Evolutionary conservation across 2,888 invertebrate genomes (phyloP).

Genomic region (Acanthosepion pharaonis): DNA sequence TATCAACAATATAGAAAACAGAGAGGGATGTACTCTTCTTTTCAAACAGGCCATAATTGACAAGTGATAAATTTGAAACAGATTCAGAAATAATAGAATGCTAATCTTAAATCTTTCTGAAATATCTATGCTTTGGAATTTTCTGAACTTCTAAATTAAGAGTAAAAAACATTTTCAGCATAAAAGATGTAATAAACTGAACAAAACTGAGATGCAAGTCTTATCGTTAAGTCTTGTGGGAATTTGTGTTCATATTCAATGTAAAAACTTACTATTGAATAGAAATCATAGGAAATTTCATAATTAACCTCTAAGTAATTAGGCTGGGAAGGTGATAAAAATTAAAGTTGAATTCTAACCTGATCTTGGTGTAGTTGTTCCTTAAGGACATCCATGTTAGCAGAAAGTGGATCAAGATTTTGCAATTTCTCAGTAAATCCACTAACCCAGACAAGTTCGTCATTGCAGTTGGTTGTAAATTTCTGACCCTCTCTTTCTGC

Average conservation of each 20-base stretch:
- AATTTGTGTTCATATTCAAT: too few relatives aligned
- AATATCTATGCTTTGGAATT: too few relatives aligned
- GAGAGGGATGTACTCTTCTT: background rate
- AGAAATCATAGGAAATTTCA: too few relatives aligned
- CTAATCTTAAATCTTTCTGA: too few relatives aligned
- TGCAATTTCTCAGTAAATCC: slow-evolving; percentile 76
- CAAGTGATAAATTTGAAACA: background rate
- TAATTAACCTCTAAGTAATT: too few relatives aligned
- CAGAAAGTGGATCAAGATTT: slow-evolving; percentile 81
- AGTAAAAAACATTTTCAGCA: too few relatives aligned
- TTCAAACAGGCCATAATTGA: background rate
- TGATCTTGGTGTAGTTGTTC: slow-evolving; percentile 92
- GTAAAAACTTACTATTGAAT: too few relatives aligned
- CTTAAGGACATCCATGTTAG: slow-evolving; percentile 86
- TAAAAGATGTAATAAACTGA: too few relatives aligned
- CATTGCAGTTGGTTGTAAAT: slow-evolving; percentile 90
- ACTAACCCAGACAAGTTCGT: slow-evolving; percentile 91
- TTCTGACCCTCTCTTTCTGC: slow-evolving; percentile 88
- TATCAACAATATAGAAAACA: background rate
- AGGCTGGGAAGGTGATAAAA: background rate
- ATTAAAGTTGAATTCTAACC: slow-evolving; percentile 62
- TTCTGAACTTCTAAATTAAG: too few relatives aligned
- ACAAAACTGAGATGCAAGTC: too few relatives aligned
- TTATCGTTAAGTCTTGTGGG: too few relatives aligned
- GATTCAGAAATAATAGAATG: background rate